phyloP scores from a whole-genome alignment of 2,797 vertebrate species.

The Acanthopagrus latus region DNA sequence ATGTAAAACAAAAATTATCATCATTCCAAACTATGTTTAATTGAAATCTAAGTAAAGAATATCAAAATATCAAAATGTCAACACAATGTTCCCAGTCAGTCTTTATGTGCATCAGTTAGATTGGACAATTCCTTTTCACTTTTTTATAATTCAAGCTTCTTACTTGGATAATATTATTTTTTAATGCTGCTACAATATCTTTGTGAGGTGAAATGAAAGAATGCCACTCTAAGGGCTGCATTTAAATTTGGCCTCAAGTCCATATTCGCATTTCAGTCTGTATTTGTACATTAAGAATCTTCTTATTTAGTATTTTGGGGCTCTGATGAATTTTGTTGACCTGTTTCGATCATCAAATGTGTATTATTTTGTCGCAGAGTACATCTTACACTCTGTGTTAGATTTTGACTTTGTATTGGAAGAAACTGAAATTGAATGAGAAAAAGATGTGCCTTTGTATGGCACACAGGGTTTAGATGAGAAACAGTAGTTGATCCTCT shows the following conservation, averaged over 20 bases:
- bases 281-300: background rate
- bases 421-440: no score
- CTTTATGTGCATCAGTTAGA: background rate
- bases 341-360: background rate
- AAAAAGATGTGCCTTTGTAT: background rate
- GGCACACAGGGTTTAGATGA: background rate
- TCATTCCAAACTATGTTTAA: background rate
- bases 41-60: background rate
- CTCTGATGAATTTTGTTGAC: background rate
- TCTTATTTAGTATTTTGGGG: background rate
- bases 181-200: background rate
- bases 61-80: no score
- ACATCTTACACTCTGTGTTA: background rate
- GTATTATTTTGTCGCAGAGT: background rate
- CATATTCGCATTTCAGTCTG: background rate
- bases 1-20: background rate
- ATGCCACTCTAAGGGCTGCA: background rate
- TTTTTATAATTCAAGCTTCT: background rate
- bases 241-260: background rate
- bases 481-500: slow-evolving; percentile 9
- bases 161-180: background rate
- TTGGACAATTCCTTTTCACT: background rate
- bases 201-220: background rate
- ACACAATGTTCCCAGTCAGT: background rate
- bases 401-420: background rate